phyloP scores from a whole-genome alignment of 2,888 invertebrate genomes.

The Xestia ashworthii region DNA sequence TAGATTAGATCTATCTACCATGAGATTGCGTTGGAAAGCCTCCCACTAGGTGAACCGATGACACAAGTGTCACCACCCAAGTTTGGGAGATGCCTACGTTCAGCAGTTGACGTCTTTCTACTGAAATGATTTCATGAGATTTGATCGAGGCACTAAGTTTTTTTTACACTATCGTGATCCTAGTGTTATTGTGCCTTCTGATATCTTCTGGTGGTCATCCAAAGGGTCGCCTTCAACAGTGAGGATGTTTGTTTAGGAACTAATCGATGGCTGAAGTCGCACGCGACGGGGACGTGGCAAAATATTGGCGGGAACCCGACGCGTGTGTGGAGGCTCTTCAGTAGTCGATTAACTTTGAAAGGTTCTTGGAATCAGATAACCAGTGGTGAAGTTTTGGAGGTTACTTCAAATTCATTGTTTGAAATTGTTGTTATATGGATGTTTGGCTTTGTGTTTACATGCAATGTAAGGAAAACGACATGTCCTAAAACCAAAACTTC shows the following conservation, averaged over 20 bases:
- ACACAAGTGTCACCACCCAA: too few species aligned
- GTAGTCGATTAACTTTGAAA: constrained; percentile 38
- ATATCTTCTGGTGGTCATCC: background rate
- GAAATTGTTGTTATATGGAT: background rate
- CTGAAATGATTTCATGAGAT: background rate
- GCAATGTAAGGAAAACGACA: background rate
- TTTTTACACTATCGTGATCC: background rate
- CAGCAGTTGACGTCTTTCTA: too few species aligned
- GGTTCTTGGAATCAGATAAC: constrained; percentile 30
- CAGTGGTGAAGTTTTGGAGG: background rate
- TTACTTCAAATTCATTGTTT: background rate
- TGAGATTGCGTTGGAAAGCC: too few species aligned
- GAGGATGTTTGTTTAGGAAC: constrained; percentile 64
- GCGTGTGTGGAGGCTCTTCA: constrained; percentile 39
- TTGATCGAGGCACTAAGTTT: background rate
- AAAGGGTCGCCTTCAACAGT: constrained; percentile 40
- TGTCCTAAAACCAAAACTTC: background rate
- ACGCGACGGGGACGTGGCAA: constrained; percentile 46
- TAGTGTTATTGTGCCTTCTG: constrained; percentile 9
- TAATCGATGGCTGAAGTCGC: constrained; percentile 63
- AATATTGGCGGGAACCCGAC: constrained; percentile 54
- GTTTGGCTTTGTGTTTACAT: background rate
- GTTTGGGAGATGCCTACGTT: too few species aligned
- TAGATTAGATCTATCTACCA: too few species aligned
- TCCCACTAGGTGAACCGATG: too few species aligned